Base-by-base conservation (phyloP, 2,888 invertebrate species). In the Congeria kusceri region DNA sequence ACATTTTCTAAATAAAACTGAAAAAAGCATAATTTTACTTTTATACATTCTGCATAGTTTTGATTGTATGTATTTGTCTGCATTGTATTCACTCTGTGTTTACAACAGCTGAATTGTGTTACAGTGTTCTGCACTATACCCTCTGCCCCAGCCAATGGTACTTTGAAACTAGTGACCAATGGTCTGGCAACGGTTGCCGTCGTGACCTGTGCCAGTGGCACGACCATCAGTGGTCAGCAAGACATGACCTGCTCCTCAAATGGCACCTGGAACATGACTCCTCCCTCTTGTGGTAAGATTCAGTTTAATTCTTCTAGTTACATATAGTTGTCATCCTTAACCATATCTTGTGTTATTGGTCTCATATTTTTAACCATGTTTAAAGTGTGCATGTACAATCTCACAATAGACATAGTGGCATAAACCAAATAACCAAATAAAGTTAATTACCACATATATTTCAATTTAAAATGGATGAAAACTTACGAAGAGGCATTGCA, bases 181-280 rank as follows among this genome's bases (percentile, higher is more conserved):
- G 78, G 78, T 27, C 68, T 46, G 59, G 53, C 56, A 9, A 63
- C 78, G 25, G 29, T 46, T 11, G 73, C 65, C 9, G 53, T 62
- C 3, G 70, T 71, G 58, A 63, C 71, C 18, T 82, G 81, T 69
- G 49, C 68, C 18, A 39, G 29, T 4, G 81, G 81, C 15, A 72
- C 75, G 18, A 68, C 63, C 18, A 44, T 82, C 18, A 57, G 29
- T 46, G 81, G 81, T 23, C 58, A 46, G 13, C 23, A 59, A 20
- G 27, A 28, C 44, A 27, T 78, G 1, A 56, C 65, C 11, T 82
- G 81, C 68, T 47, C 62, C 13, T 58, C 70, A 18, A 49, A 75
- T 59, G 77, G 81, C 25, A 25, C 65, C 7, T 82, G 81, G 81
- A 64, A 39, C 53, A 53, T 49, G n/a, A 20, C 39, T 11, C 23